Evolutionary conservation across 2,888 invertebrate genomes (phyloP).

Genomic region (Lithodes maja): DNA sequence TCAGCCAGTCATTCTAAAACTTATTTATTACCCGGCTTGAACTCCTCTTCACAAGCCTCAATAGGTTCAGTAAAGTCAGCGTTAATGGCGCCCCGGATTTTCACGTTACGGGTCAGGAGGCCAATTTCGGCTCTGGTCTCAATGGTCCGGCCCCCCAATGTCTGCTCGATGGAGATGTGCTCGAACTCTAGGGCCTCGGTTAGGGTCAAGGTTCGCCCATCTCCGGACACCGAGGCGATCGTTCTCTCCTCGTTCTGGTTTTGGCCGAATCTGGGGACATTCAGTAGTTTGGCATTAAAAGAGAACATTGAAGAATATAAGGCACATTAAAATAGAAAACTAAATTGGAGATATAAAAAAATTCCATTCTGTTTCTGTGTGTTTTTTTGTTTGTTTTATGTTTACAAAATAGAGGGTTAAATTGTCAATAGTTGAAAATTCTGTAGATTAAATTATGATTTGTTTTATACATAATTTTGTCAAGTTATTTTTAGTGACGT

Average conservation of each 20-base stretch:
- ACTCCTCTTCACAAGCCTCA: constrained; percentile 51
- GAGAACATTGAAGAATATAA: too few species aligned
- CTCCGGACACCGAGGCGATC: constrained; percentile 54
- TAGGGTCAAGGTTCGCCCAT: constrained; percentile 54
- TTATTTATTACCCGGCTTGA: constrained; percentile 38
- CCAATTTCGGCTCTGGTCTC: constrained; percentile 71
- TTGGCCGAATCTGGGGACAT: constrained; percentile 30
- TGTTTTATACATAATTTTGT: too few species aligned
- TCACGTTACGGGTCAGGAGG: constrained; percentile 70
- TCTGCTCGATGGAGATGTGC: constrained; percentile 63
- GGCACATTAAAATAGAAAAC: too few species aligned
- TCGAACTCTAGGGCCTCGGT: constrained; percentile 49
- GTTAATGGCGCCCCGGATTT: constrained; percentile 69
- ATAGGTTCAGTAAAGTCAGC: constrained; percentile 52
- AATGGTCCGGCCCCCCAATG: constrained; percentile 59
- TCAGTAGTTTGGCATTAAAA: too few species aligned
- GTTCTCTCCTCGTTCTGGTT: constrained; percentile 61
- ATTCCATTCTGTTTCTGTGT: too few species aligned
- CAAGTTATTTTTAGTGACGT: too few species aligned
- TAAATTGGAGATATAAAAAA: too few species aligned
- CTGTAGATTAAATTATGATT: too few species aligned
- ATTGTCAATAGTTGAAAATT: too few species aligned
- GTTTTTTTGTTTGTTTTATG: too few species aligned
- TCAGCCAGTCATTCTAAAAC: too few species aligned
- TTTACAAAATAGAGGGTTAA: too few species aligned